A percentile compares a stretch with the other conserved stretches of the same genome.
Evolutionary conservation across 1,140 invertebrate species (phyloP).

Genomic region (Octopus sinensis): DNA sequence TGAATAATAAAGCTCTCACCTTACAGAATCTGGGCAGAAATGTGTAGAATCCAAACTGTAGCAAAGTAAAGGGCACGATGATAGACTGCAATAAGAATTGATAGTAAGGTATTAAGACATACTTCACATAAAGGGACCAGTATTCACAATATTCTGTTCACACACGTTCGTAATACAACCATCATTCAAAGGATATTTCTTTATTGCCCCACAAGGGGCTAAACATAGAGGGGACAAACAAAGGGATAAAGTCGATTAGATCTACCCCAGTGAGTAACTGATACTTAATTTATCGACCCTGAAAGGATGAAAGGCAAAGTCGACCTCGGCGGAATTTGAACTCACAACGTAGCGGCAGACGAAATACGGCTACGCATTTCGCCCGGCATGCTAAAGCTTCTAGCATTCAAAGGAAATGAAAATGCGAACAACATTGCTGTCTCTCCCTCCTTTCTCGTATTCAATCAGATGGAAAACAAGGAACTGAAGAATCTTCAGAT

Average conservation of each 20-base stretch:
- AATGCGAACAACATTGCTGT: too few relatives aligned
- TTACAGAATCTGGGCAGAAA: conserved; percentile 4
- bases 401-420: too few relatives aligned
- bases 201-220: neutral
- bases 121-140: neutral
- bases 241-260: neutral
- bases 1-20: neutral
- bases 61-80: neutral
- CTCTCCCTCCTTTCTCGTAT: too few relatives aligned
- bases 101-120: neutral
- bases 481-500: too few relatives aligned
- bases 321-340: too few relatives aligned
- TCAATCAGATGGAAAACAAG: too few relatives aligned
- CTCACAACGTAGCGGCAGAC: too few relatives aligned
- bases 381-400: too few relatives aligned
- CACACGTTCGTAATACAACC: neutral
- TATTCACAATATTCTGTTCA: neutral
- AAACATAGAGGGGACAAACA: neutral
- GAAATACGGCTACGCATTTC: too few relatives aligned
- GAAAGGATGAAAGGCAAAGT: too few relatives aligned
- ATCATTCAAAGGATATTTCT: neutral
- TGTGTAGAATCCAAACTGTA: neutral
- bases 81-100: conserved; percentile 7
- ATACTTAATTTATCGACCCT: too few relatives aligned
- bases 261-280: neutral